Base-by-base conservation (phyloP, 2,797 vertebrate species). In the Sebastes matsubarae region DNA sequence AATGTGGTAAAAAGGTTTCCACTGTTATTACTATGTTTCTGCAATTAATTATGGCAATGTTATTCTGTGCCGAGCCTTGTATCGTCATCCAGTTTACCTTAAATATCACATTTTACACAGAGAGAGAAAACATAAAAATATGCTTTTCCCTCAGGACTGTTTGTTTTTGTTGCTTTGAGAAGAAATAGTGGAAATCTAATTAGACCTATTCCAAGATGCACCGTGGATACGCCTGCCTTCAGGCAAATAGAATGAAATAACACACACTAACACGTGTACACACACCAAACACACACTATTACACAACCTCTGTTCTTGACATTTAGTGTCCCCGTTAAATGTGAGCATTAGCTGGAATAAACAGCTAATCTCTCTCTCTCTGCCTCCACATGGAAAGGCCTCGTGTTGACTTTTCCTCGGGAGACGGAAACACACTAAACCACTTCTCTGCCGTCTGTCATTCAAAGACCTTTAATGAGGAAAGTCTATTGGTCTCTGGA, bases 401-500 rank as follows among this genome's bases (percentile, higher is more conserved):
- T 71, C 22, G 22, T 46, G 65, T 20, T n/a, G 59, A 68, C 30
- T 66, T 79, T 78, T 46, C 46, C 76, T 50, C 29, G 0, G 36
- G 36, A 38, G 36, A 38, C 13, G 12, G 13, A 38, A 38, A 29
- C 4, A 46, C 46, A 69, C 34, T 36, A 24, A 72, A 75, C 10
- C 67, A 20, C 71, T 57, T 75, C 67, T 30, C 52, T 13, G 75
- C 69, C 14, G 34, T 72, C 65, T 70, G 81, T 79, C 73, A 77
- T 68, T 84, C 72, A 74, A 68, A 82, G 34, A 58, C 24, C 75
- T 63, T 61, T n/a, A 67, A 83, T 8, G 8, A 30, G 63, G 60
- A 50, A 75, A 76, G 29, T 63, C 22, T 78, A 24, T 36, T 29
- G 14, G 50, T 68, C 80, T 77, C 30, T 70, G 42, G 73, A 77